A percentile compares a stretch with the other conserved stretches of the same genome.
phyloP scores from a whole-genome alignment of 2,113 vertebrate species.

The Antigone vipio region DNA sequence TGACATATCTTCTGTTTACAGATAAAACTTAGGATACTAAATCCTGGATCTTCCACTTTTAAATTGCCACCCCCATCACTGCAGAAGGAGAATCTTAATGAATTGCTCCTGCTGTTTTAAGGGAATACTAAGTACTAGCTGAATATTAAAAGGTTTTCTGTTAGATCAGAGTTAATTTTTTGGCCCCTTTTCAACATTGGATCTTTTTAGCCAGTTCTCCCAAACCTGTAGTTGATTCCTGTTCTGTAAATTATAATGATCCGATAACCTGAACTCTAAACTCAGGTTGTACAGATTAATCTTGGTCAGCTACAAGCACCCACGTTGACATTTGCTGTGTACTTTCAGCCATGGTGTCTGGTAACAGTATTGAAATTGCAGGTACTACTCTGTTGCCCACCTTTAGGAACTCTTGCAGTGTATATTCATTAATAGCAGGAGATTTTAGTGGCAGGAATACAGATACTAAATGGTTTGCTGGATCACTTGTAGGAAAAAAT shows the following conservation, averaged over 20 bases:
- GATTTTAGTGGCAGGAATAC: neutral
- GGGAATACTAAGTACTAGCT: neutral
- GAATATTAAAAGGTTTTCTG: neutral
- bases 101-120: neutral
- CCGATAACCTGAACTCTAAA: neutral
- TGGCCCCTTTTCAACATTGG: neutral
- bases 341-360: neutral
- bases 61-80: neutral
- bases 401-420: neutral
- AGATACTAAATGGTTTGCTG: neutral
- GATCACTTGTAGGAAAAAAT: neutral
- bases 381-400: neutral
- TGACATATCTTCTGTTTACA: neutral
- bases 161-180: neutral
- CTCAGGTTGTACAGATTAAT: neutral
- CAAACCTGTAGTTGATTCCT: neutral
- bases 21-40: neutral
- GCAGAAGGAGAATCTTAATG: constrained; percentile 19
- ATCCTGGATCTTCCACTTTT: constrained; percentile 8
- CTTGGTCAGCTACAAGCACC: neutral
- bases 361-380: neutral
- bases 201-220: neutral
- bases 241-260: neutral
- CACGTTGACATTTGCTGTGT: neutral
- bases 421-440: neutral